Evolutionary conservation across 2,888 invertebrate species (phyloP).

Genomic region (Microlaimidae sp.): DNA sequence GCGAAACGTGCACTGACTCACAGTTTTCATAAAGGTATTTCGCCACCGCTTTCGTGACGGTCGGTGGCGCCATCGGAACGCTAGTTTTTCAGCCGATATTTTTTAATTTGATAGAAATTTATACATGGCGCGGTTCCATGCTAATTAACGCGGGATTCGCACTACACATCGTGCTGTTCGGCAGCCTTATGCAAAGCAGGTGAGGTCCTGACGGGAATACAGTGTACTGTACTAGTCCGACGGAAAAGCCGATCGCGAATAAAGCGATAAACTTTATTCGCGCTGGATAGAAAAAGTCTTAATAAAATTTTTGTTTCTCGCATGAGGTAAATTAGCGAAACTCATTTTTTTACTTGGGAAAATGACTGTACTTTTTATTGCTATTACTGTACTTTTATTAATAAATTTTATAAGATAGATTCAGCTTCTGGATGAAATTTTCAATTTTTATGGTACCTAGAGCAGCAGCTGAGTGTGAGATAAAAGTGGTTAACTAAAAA

Average conservation of each 20-base stretch:
- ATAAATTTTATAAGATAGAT: no score
- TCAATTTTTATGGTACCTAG: no score
- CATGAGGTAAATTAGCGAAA: no score
- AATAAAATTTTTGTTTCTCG: no score
- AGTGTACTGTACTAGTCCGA: constrained; percentile 1
- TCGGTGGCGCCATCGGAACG: constrained; percentile 37
- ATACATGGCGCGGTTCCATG: constrained; percentile 36
- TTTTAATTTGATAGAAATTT: constrained; percentile 30
- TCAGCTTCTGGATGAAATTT: no score
- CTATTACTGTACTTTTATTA: no score
- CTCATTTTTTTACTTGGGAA: no score
- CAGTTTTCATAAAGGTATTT: constrained; percentile 36
- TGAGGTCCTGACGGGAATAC: neutral
- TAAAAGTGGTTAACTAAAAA: no score
- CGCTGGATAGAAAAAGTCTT: no score
- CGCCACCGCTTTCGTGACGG: constrained; percentile 37
- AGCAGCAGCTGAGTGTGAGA: no score
- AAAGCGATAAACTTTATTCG: no score
- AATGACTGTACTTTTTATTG: no score
- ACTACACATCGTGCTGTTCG: neutral
- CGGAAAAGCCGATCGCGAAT: neutral
- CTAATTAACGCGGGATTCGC: constrained; percentile 25
- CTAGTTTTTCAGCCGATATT: constrained; percentile 33
- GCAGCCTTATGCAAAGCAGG: constrained; percentile 1
- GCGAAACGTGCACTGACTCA: constrained; percentile 16